Conservation (phyloP, 2,113 vertebrate genomes). For the Mobula hypostoma region DNA sequence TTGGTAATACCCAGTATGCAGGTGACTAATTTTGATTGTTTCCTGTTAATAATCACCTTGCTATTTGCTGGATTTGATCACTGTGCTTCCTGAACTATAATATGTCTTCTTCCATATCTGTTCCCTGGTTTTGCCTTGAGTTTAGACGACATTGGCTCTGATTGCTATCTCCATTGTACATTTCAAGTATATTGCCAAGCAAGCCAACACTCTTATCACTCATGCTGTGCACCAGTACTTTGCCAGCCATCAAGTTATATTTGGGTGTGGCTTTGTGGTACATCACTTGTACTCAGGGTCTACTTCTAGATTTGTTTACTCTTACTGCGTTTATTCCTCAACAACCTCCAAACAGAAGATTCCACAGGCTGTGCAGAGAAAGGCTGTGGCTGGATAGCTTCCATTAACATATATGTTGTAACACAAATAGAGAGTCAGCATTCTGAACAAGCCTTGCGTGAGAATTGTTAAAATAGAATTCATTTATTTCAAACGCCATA, state of each 20-base stretch:
- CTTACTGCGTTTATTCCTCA: neutral
- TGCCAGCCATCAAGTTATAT: neutral
- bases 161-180: neutral
- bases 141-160: neutral
- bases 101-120: neutral
- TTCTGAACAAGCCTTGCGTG: neutral
- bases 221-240: neutral
- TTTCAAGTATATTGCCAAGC: no score
- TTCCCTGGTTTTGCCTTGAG: neutral
- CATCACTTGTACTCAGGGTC: neutral
- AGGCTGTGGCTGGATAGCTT: neutral
- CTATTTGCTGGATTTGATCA: no score
- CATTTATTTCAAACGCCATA: neutral
- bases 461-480: conserved; percentile 13
- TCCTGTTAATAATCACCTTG: no score
- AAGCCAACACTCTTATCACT: neutral
- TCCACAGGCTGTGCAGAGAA: neutral
- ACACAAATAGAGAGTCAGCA: conserved; percentile 6
- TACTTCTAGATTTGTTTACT: neutral
- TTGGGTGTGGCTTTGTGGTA: neutral
- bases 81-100: no score
- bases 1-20: no score
- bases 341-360: neutral
- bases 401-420: conserved; percentile 24
- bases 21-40: no score